These are phyloP conservation scores for Mycetomoellerius zeteki DNA, from an alignment of 1,140 invertebrate species.

Conservation along the genomic window DNA sequence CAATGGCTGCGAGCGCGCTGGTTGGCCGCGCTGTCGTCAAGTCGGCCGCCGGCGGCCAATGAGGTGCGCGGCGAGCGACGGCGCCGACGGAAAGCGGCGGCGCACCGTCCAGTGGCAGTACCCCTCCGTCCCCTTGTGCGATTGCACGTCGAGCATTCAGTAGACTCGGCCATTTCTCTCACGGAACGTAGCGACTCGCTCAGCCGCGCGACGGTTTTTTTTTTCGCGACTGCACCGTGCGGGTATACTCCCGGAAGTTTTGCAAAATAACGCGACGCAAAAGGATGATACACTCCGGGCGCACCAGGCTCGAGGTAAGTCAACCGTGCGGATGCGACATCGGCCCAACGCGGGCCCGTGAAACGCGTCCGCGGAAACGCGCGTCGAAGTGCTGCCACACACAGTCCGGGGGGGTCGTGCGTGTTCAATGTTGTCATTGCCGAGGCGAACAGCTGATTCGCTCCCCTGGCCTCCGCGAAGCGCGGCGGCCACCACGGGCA, in stretches of 20 bases:
- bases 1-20: slow-evolving; percentile 74
- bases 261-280: slow-evolving; percentile 87
- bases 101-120: slow-evolving; percentile 53
- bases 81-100: slow-evolving; percentile 57
- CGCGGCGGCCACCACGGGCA: slow-evolving; percentile 38
- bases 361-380: slow-evolving; percentile 62
- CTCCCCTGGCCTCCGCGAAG: slow-evolving; percentile 71
- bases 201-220: slow-evolving; percentile 68
- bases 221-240: slow-evolving; percentile 77
- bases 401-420: slow-evolving; percentile 68
- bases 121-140: slow-evolving; percentile 49
- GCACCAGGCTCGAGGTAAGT: slow-evolving; percentile 87
- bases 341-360: not conserved
- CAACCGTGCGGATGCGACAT: slow-evolving; percentile 27
- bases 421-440: slow-evolving; percentile 86
- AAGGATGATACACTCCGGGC: slow-evolving; percentile 87
- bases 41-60: slow-evolving; percentile 78
- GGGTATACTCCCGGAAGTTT: slow-evolving; percentile 84
- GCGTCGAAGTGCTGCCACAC: slow-evolving; percentile 72
- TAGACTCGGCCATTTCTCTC: slow-evolving; percentile 86
- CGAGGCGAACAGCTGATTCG: slow-evolving; percentile 86
- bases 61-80: not conserved
- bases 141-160: slow-evolving; percentile 78
- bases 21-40: slow-evolving; percentile 85
- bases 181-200: slow-evolving; percentile 79